These are phyloP conservation scores for Grantiella picta DNA, from an alignment of 2,113 vertebrate species.

Conservation along the genomic window DNA sequence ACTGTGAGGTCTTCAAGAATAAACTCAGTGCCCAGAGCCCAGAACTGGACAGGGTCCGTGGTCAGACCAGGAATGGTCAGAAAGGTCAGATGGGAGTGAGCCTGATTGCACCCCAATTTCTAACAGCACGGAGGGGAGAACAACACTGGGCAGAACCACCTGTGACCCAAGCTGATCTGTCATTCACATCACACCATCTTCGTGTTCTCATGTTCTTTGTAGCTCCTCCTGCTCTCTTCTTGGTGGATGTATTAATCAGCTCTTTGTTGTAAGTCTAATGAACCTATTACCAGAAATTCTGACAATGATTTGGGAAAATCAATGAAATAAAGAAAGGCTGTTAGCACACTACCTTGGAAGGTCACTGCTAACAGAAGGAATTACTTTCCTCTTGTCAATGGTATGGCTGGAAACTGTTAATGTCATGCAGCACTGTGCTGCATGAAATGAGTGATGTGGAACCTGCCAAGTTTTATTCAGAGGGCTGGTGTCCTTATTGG, in stretches of 20 bases:
- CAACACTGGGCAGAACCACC: not conserved
- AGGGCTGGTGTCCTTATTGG: not conserved
- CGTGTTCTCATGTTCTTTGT: not conserved
- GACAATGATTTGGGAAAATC: not conserved
- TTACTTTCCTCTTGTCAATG: not conserved
- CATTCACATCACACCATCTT: not conserved
- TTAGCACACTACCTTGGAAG: not conserved
- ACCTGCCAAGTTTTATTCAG: not conserved
- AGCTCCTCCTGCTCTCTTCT: not conserved
- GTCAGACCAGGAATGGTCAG: not conserved
- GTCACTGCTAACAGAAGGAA: not conserved
- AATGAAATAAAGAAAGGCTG: not conserved
- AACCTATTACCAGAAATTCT: not conserved
- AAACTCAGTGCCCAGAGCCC: not conserved
- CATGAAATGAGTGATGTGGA: not conserved
- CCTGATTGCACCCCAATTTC: not conserved
- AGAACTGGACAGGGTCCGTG: not conserved
- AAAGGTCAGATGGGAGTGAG: not conserved
- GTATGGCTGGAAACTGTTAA: not conserved
- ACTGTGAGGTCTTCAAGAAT: not conserved
- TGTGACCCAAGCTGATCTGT: not conserved
- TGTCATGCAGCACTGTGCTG: not conserved
- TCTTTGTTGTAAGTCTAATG: not conserved
- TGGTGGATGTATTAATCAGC: not conserved
- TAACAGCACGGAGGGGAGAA: not conserved